Conservation (phyloP, 1,140 invertebrate genomes). For the Pseudomyrmex gracilis region DNA sequence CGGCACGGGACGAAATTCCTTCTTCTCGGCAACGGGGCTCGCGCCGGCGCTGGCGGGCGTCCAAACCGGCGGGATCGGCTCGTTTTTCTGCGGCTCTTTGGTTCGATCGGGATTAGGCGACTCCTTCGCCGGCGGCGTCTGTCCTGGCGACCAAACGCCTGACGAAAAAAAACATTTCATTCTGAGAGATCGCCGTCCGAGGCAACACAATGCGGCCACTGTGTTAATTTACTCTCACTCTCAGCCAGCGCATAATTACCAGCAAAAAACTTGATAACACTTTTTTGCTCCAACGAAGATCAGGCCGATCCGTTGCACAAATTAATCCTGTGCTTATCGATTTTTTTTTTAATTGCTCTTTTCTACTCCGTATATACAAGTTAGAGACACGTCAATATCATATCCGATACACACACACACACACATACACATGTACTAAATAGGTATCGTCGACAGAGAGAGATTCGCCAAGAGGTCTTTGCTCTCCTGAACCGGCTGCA, state of each 20-base stretch:
- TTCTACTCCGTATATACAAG: too few species aligned
- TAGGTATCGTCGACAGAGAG: not conserved
- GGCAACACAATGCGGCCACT: not conserved
- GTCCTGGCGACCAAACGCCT: conserved; percentile 86
- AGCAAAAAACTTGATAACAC: not conserved
- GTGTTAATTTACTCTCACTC: conserved; percentile 25
- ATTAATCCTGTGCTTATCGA: not conserved
- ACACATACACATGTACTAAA: too few species aligned
- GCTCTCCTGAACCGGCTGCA: conserved; percentile 67
- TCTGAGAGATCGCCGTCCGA: not conserved
- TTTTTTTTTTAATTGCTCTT: not conserved
- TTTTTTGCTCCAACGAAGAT: not conserved
- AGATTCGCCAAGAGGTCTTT: conserved; percentile 66
- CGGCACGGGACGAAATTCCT: conserved; percentile 91
- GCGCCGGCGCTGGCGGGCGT: conserved; percentile 89
- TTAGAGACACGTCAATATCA: too few species aligned
- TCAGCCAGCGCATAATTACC: conserved; percentile 20
- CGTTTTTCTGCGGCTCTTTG: conserved; percentile 82
- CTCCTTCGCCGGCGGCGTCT: conserved; percentile 84
- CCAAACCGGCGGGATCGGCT: conserved; percentile 90
- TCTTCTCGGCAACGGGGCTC: conserved; percentile 88
- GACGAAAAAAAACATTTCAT: conserved; percentile 59
- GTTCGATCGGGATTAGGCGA: conserved; percentile 79
- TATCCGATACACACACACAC: too few species aligned
- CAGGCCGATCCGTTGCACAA: not conserved